These are phyloP conservation scores for Nephrocerus scutellatus DNA, from an alignment of 2,888 invertebrate species.

Conservation along the genomic window DNA sequence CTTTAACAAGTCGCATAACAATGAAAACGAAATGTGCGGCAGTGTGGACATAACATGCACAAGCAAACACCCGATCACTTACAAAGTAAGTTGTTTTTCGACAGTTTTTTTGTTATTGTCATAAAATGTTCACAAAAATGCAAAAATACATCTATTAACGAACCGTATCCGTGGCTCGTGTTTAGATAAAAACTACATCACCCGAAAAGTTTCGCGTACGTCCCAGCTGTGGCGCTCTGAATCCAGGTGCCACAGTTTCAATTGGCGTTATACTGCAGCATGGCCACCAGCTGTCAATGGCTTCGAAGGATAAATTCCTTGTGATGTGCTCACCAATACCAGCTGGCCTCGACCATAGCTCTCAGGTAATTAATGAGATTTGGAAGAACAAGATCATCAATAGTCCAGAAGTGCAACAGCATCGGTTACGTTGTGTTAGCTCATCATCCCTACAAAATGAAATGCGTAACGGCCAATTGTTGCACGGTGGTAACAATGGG, in stretches of 20 bases:
- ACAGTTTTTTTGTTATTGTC: too few relatives aligned
- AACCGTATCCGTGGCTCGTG: too few relatives aligned
- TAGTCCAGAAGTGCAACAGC: slow-evolving; percentile 57
- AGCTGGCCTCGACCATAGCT: slow-evolving; percentile 48
- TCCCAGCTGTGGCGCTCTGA: slow-evolving; percentile 74
- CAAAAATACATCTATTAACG: too few relatives aligned
- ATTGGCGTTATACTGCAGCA: slow-evolving; percentile 70
- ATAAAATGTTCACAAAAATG: background rate
- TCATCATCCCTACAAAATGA: slow-evolving; percentile 10
- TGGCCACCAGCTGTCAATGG: slow-evolving; percentile 60
- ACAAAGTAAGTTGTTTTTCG: slow-evolving; percentile 53
- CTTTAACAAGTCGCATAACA: slow-evolving; percentile 52
- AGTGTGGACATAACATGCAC: slow-evolving; percentile 64
- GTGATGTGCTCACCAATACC: slow-evolving; percentile 72
- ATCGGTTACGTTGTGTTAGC: slow-evolving; percentile 58
- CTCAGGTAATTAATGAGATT: slow-evolving; percentile 61
- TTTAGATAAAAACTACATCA: slow-evolving; percentile 88
- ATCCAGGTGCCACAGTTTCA: slow-evolving; percentile 56
- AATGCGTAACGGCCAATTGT: slow-evolving; percentile 39
- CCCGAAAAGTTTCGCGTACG: slow-evolving; percentile 92
- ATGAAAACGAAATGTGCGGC: slow-evolving; percentile 60
- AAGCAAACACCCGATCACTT: slow-evolving; percentile 56
- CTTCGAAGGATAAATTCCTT: slow-evolving; percentile 78
- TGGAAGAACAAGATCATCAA: slow-evolving; percentile 62
- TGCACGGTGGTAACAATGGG: slow-evolving; percentile 40